Evolutionary conservation across 2,888 invertebrate genomes (phyloP).

Genomic region (Nephrotoma guestfalica): DNA sequence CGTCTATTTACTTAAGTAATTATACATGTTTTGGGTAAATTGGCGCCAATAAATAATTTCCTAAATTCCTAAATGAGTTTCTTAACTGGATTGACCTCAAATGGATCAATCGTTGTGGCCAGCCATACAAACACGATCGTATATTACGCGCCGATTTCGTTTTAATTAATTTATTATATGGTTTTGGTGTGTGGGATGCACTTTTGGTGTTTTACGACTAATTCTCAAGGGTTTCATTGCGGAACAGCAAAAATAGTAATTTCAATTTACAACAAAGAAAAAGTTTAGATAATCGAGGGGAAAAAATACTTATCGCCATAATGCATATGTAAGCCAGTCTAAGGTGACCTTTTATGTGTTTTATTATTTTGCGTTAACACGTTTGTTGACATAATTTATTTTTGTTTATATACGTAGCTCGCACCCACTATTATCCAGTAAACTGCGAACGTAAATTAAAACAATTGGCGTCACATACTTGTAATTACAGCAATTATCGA

Average conservation of each 20-base stretch:
- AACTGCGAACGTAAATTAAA: neutral
- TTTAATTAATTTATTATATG: neutral
- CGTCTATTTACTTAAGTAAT: neutral
- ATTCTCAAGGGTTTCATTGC: neutral
- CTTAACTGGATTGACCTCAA: neutral
- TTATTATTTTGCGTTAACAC: neutral
- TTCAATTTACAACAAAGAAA: neutral
- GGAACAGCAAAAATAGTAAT: neutral
- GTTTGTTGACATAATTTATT: neutral
- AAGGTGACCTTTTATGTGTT: neutral
- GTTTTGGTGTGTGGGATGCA: neutral
- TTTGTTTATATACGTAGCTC: neutral
- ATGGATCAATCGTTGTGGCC: neutral
- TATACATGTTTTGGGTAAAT: neutral
- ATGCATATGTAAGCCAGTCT: neutral
- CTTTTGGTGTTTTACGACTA: neutral
- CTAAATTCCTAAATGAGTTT: neutral
- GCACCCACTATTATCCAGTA: neutral
- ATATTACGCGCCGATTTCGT: neutral
- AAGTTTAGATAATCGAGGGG: neutral
- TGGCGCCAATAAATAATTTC: neutral
- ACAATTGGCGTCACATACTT: neutral
- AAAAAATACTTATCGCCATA: neutral
- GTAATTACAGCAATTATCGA: neutral
- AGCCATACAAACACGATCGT: neutral